phyloP scores from a whole-genome alignment of 2,888 invertebrate genomes.

The Stenurella melanura region DNA sequence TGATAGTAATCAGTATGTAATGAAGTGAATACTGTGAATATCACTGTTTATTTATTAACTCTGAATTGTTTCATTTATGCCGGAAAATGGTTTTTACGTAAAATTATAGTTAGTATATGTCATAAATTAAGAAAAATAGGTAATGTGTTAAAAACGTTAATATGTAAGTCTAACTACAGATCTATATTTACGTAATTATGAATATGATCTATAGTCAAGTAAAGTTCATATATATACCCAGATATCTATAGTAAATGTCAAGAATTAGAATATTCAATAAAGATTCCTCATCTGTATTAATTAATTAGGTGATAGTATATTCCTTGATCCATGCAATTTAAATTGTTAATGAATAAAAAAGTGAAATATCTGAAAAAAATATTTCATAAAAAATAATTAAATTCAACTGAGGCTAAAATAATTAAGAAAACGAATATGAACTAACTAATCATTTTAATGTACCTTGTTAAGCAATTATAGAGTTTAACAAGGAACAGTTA shows the following conservation, averaged over 20 bases:
- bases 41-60: no score
- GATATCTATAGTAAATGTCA: not conserved
- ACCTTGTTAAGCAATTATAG: constrained; percentile 28
- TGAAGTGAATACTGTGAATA: no score
- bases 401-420: constrained; percentile 12
- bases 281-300: not conserved
- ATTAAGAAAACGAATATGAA: constrained; percentile 26
- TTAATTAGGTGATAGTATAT: not conserved
- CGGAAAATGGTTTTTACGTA: no score
- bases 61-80: no score
- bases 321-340: not conserved
- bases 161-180: no score
- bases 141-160: no score
- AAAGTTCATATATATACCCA: no score
- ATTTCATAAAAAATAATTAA: not conserved
- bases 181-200: no score
- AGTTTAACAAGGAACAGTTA: constrained; percentile 35
- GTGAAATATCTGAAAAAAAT: not conserved
- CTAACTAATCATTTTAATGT: constrained; percentile 37
- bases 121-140: no score
- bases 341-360: not conserved
- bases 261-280: not conserved
- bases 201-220: no score
- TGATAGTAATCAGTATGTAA: no score
- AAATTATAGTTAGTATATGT: no score